Evolutionary conservation across 64 coral and sea anemone genomes (phyloP).

Genomic region (Actinia tenebrosa): DNA sequence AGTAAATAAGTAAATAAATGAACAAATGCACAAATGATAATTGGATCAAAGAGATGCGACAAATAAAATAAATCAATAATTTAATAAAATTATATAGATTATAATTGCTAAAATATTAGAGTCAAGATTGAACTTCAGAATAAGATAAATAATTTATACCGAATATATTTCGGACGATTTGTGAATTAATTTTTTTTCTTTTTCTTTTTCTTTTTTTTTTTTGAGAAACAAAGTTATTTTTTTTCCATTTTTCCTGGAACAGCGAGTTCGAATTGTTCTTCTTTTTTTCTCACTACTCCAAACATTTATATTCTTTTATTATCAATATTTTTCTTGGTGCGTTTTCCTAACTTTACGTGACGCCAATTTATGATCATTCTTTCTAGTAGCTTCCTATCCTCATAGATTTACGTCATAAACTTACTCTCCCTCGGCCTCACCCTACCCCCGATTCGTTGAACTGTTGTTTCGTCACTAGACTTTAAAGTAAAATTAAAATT

Average conservation of each 20-base stretch:
- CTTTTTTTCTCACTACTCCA: background rate
- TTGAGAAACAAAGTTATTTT: background rate
- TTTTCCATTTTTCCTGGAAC: no score
- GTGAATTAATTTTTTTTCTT: background rate
- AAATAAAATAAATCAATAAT: background rate
- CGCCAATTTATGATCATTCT: background rate
- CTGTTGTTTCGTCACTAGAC: background rate
- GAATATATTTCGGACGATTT: background rate
- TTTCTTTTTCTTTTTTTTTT: background rate
- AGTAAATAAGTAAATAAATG: background rate
- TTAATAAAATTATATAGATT: background rate
- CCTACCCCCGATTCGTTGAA: background rate
- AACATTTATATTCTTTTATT: background rate
- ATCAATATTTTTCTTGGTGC: background rate
- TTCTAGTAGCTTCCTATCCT: background rate
- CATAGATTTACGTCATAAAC: background rate
- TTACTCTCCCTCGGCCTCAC: background rate
- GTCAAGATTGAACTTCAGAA: background rate
- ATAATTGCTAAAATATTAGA: background rate
- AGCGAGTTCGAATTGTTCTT: background rate
- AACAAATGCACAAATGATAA: background rate
- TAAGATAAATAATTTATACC: background rate
- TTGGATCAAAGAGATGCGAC: background rate
- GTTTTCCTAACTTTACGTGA: background rate
- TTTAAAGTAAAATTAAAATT: background rate